A percentile compares a stretch with the other conserved stretches of the same genome.
phyloP scores from a whole-genome alignment of 2,113 vertebrate species.

The Tursiops truncatus region DNA sequence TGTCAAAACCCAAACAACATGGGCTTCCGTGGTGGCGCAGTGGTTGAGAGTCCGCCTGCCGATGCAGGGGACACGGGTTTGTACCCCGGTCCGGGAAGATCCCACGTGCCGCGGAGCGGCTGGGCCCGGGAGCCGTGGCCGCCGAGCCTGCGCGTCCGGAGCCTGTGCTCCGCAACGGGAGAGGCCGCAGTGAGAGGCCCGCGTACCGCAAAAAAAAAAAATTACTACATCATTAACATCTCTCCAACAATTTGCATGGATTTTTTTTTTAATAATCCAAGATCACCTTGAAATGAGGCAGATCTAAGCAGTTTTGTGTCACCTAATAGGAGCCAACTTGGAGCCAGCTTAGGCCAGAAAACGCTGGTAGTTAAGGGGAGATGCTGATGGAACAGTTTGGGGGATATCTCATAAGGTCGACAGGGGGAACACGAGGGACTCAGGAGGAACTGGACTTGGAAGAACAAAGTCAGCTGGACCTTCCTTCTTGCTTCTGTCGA shows the following conservation, averaged over 20 bases:
- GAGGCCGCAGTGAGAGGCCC: too few relatives aligned
- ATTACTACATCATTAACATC: neutral
- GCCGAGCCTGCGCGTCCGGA: too few relatives aligned
- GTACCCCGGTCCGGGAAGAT: too few relatives aligned
- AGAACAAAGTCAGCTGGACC: neutral
- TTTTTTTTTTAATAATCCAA: neutral
- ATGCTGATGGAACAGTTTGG: neutral
- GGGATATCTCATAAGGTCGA: neutral
- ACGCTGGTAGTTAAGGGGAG: neutral
- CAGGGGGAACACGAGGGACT: neutral
- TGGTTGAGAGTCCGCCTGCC: too few relatives aligned
- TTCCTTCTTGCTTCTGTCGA: neutral
- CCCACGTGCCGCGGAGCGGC: too few relatives aligned
- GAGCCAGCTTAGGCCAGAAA: neutral
- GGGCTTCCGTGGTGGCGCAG: too few relatives aligned
- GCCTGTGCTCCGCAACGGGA: too few relatives aligned
- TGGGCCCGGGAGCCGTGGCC: too few relatives aligned
- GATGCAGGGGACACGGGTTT: too few relatives aligned
- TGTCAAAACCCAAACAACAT: too few relatives aligned
- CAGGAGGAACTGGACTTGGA: neutral
- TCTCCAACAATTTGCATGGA: neutral
- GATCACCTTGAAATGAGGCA: neutral
- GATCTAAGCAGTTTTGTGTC: neutral
- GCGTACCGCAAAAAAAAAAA: neutral
- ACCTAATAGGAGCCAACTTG: neutral